Evolutionary conservation across 2,797 vertebrate species (phyloP).

Genomic region (Epinephelus awoara): DNA sequence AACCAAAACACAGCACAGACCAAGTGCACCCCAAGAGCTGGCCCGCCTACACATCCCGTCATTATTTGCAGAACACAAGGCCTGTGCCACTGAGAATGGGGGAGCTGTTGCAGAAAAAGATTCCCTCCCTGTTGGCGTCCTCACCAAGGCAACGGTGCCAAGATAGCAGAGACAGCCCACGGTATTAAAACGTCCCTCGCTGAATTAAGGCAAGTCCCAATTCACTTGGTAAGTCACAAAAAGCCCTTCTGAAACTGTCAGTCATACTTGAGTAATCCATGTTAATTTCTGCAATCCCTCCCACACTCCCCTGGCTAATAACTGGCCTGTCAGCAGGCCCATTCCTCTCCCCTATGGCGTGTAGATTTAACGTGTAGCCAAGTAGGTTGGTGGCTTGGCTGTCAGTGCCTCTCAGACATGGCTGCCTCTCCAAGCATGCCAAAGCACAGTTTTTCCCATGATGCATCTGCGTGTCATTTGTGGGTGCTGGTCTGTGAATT

Average conservation of each 20-base stretch:
- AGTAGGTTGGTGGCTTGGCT: constrained; percentile 69
- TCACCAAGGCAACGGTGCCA: constrained; percentile 71
- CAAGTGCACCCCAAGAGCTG: constrained; percentile 21
- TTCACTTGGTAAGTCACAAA: constrained; percentile 82
- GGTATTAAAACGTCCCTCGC: constrained; percentile 79
- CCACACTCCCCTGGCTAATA: constrained; percentile 82
- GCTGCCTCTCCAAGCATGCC: constrained; percentile 39
- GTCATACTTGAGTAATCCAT: constrained; percentile 84
- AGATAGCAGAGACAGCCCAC: constrained; percentile 79
- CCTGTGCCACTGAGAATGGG: constrained; percentile 41
- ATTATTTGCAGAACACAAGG: constrained; percentile 60
- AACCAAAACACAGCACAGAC: constrained; percentile 22
- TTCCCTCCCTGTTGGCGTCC: constrained; percentile 67
- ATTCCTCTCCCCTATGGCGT: constrained; percentile 66
- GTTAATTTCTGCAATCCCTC: constrained; percentile 82
- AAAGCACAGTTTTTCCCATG: constrained; percentile 35
- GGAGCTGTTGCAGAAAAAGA: constrained; percentile 57
- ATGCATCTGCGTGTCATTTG: constrained; percentile 30
- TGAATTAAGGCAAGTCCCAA: constrained; percentile 81
- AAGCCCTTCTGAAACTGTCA: constrained; percentile 84
- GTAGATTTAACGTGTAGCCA: constrained; percentile 71
- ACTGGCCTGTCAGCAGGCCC: constrained; percentile 73
- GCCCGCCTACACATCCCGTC: constrained; percentile 49
- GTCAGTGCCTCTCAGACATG: constrained; percentile 65
- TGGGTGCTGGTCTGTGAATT: constrained; percentile 37